Evolutionary conservation across 1,140 invertebrate genomes (phyloP).

Genomic region (Ericerus pela): DNA sequence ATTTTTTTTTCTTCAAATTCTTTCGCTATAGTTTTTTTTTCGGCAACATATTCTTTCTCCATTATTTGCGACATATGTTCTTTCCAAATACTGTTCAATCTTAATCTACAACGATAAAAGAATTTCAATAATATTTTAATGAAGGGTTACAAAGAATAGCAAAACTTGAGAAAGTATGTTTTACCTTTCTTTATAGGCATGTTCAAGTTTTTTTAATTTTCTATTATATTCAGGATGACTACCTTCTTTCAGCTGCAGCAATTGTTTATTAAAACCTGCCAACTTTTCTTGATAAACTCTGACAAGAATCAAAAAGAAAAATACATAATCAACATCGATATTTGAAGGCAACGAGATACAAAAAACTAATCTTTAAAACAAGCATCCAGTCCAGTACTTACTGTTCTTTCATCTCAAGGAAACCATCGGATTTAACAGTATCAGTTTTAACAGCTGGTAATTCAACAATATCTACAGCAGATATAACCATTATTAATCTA

Average conservation of each 20-base stretch:
- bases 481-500: not conserved
- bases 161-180: too few relatives aligned
- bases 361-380: too few relatives aligned
- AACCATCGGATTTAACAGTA: not conserved
- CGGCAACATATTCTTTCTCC: constrained; percentile 71
- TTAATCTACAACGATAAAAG: constrained; percentile 33
- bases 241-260: constrained; percentile 74
- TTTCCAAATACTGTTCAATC: constrained; percentile 67
- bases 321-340: too few relatives aligned
- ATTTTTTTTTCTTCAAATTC: constrained; percentile 93
- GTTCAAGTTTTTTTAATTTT: constrained; percentile 65
- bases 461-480: not conserved
- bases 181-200: constrained; percentile 56
- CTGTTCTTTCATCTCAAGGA: constrained; percentile 6
- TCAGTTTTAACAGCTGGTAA: not conserved
- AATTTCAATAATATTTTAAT: not conserved
- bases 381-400: too few relatives aligned
- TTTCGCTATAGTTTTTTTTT: constrained; percentile 71
- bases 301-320: not conserved
- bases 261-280: constrained; percentile 70
- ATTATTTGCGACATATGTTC: constrained; percentile 73
- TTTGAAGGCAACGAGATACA: too few relatives aligned
- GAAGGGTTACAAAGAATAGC: constrained; percentile 5
- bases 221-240: constrained; percentile 73
- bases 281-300: constrained; percentile 85